phyloP scores from a whole-genome alignment of 2,888 invertebrate species.

The Andricus curvator region DNA sequence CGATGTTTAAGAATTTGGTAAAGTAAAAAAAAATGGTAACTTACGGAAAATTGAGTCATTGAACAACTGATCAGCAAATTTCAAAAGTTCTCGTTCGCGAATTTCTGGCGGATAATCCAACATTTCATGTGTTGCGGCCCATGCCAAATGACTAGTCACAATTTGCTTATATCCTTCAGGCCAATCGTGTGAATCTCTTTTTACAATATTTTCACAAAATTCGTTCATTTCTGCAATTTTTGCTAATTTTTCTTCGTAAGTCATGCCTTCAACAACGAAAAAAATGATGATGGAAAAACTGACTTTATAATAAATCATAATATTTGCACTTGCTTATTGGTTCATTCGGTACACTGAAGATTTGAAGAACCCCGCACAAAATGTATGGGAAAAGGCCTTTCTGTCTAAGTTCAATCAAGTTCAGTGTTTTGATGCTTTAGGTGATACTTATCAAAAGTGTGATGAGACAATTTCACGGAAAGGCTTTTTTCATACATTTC shows the following conservation, averaged over 20 bases:
- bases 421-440: too few relatives aligned
- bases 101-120: neutral
- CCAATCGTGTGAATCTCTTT: neutral
- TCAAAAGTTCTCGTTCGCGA: neutral
- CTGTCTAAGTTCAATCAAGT: too few relatives aligned
- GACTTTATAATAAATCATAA: too few relatives aligned
- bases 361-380: too few relatives aligned
- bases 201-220: neutral
- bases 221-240: slow-evolving; percentile 7
- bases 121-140: neutral
- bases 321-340: too few relatives aligned
- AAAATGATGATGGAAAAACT: too few relatives aligned
- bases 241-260: neutral
- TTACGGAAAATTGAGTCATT: neutral
- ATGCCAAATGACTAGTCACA: neutral
- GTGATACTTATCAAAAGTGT: too few relatives aligned
- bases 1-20: too few relatives aligned
- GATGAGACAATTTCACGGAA: too few relatives aligned
- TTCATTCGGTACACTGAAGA: too few relatives aligned
- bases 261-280: neutral
- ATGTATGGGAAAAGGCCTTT: too few relatives aligned
- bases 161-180: neutral
- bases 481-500: too few relatives aligned
- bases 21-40: neutral
- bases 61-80: neutral